These are phyloP conservation scores for Nineta flava DNA, from an alignment of 2,888 invertebrate species.

Conservation along the genomic window DNA sequence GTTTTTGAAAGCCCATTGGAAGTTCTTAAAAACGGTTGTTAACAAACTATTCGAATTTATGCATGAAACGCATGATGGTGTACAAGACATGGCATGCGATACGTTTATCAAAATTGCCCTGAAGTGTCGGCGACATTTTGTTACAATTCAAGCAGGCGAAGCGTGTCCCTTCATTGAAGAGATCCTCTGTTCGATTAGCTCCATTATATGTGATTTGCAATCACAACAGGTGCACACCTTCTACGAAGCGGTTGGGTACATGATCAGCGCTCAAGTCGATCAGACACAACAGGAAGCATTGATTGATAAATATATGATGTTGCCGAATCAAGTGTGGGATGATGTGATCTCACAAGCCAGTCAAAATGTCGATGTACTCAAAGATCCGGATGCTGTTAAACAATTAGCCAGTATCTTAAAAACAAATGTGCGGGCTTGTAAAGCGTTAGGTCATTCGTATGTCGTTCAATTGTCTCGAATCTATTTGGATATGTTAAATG, in stretches of 20 bases:
- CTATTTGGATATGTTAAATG: slow-evolving; percentile 97
- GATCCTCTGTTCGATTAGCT: slow-evolving; percentile 87
- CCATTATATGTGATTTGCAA: slow-evolving; percentile 97
- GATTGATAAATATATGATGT: slow-evolving; percentile 92
- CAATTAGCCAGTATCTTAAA: slow-evolving; percentile 96
- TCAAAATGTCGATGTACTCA: slow-evolving; percentile 89
- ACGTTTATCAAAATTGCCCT: slow-evolving; percentile 99
- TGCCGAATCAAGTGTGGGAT: slow-evolving; percentile 97
- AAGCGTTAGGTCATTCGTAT: slow-evolving; percentile 92
- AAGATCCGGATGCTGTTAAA: slow-evolving; percentile 91
- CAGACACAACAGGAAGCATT: slow-evolving; percentile 80
- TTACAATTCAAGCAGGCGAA: slow-evolving; percentile 90
- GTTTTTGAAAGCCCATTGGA: slow-evolving; percentile 98
- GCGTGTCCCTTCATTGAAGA: slow-evolving; percentile 97
- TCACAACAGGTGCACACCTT: slow-evolving; percentile 98
- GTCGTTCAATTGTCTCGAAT: slow-evolving; percentile 90
- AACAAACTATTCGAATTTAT: slow-evolving; percentile 99
- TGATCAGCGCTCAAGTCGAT: slow-evolving; percentile 94
- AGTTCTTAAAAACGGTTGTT: slow-evolving; percentile 98
- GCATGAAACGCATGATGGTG: slow-evolving; percentile 99
- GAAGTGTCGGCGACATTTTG: slow-evolving; percentile 96
- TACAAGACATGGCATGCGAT: slow-evolving; percentile 99
- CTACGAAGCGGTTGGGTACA: slow-evolving; percentile 98
- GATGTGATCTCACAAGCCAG: slow-evolving; percentile 94
- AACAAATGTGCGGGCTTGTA: slow-evolving; percentile 98